Evolutionary conservation across 2,113 vertebrate species (phyloP), one percentile per base, ranked within the genome.

Genomic region (Ursus arctos): DNA sequence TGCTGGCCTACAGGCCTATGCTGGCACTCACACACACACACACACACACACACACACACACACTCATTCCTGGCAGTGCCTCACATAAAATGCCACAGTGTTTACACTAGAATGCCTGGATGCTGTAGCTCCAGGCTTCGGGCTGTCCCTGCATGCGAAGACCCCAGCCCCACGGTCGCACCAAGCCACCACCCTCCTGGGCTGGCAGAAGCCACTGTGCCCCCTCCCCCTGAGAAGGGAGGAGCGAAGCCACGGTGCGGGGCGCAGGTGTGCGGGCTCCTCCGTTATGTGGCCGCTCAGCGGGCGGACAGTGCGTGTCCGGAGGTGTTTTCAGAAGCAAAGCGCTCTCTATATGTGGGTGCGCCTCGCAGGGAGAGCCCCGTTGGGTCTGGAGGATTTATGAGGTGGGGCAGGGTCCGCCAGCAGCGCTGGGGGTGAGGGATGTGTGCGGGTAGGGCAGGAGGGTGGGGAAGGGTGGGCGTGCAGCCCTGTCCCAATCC

Each of bases 291-390:
- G 76, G 91, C 85, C 22, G 36, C 57, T 86, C 84, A 76, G 65
- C 14, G 28, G 88, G 53, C 83, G 43, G 71, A 86, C 82, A 24
- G 4, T 14, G 76, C 65, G 12, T 10, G 15, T 21, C 49, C 2
- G 33, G 72, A 83, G 53, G 57, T 83, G 87, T 97, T 97, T 97
- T 80, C 93, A 95, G 96, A 96, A 89, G 96, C 89, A 28, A 82
- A 77, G 67, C 4, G 6, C 21, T 53, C 28, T 84, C 0, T 49
- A 13, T 13, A 4, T 2, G 3, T 31, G 40, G 9, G 77, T 4
- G 14, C 1, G 7, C 47, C 61, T 86, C 0, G 0, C 81, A 69
- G 59, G 67, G 13, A 67, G 7, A 82, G 63, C 77, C 43, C 43
- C 69, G 24, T 16, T 67, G 47, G 87, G 86, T 7, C 18, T 43